Conservation (phyloP, 1,140 invertebrate genomes). For the Papilio helenus region DNA sequence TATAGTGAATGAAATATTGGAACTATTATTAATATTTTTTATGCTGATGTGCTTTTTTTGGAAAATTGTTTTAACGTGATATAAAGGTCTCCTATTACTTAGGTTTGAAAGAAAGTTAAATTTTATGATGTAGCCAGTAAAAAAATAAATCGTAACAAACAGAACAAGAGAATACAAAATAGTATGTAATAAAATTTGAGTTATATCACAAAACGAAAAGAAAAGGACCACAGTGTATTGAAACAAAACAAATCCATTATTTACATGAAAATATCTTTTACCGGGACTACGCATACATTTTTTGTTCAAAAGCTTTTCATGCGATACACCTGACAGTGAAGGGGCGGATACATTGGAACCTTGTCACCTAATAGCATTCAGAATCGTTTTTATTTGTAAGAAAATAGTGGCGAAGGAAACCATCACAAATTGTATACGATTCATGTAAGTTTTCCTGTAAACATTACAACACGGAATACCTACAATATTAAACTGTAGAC, state of each 20-base stretch:
- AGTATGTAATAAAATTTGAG: not conserved
- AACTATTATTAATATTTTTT: too few species aligned
- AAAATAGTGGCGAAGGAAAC: not conserved
- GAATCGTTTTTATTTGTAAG: conserved; percentile 1
- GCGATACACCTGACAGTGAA: not conserved
- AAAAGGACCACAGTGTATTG: not conserved
- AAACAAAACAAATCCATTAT: conserved; percentile 23
- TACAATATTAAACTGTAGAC: too few species aligned
- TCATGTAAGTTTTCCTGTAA: not conserved
- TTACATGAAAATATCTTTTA: conserved; percentile 5
- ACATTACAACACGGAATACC: not conserved
- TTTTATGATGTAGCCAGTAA: too few species aligned
- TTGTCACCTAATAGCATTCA: conserved; percentile 3
- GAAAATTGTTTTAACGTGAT: too few species aligned
- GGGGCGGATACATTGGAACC: not conserved
- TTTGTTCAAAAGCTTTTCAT: not conserved
- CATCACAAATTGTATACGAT: not conserved
- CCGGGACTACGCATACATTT: not conserved
- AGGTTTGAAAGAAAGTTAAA: too few species aligned
- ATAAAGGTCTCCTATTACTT: too few species aligned
- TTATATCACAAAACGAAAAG: not conserved
- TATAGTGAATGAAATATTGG: too few species aligned
- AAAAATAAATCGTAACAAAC: not conserved
- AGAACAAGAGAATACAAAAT: not conserved
- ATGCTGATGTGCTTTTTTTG: too few species aligned